Evolutionary conservation across 2,113 vertebrate species (phyloP), one percentile per base, ranked within the genome.

Genomic region (Albula glossodonta): DNA sequence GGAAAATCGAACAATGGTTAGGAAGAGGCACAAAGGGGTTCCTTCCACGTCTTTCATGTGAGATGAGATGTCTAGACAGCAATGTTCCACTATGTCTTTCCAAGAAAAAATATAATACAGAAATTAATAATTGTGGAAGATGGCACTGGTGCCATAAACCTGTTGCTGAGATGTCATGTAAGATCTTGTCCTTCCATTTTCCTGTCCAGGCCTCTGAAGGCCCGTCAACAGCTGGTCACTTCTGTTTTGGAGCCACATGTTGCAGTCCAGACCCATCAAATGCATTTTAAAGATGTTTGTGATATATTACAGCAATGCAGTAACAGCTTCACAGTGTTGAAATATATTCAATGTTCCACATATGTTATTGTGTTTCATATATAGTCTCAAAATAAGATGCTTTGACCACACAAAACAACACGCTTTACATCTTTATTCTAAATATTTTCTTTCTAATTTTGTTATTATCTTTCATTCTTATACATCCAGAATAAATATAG

Each of bases 41-140:
- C 90, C 87, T 89, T 86, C 88, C n/a, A 5, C 87, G 81, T 80
- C 89, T 92, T 92, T 93, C 89, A 93, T 85, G 57, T 81, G 22
- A 78, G 85, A 88, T 84, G 85, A 84, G 52, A 77, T 79, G 93
- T 93, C 93, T 93, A 94, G 93, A 94, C 93, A 92, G 88, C 86
- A 88, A 90, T 87, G 90, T 88, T 92, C 91, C 90, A 89, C 88
- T 84, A 81, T 86, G 88, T 88, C 84, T 86, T 88, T 81, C 51
- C 82, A 86, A 22, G 60, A 87, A 88, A 84, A 87, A 80, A 11
- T 87, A 66, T 81, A 52, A 25, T 12, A 12, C 41, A 49, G 25
- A 87, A 77, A 80, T 85, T 87, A 82, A 82, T 50, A 41, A 51
- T 74, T 74, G 83, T 56, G 56, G 78, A 56, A 80, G 9, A 74